Evolutionary conservation across 2,888 invertebrate genomes (phyloP).

Genomic region (Callimorpha dominula): DNA sequence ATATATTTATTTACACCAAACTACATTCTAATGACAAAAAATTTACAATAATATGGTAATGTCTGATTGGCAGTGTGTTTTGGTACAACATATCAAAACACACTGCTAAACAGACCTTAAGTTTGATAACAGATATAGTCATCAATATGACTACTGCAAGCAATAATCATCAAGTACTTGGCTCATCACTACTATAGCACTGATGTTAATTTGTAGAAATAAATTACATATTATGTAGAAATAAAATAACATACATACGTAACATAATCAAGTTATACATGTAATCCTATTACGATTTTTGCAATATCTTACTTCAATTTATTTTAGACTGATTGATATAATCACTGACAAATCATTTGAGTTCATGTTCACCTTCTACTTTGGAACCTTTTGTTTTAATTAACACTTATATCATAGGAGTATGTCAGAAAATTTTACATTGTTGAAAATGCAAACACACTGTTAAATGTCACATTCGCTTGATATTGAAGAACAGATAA

Average conservation of each 20-base stretch:
- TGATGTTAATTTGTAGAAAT: too few relatives aligned
- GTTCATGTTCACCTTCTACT: background rate
- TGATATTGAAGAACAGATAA: background rate
- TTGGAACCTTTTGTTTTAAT: background rate
- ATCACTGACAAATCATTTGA: background rate
- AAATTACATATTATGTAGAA: too few relatives aligned
- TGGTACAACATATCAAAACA: background rate
- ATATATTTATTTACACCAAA: too few relatives aligned
- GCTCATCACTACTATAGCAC: background rate
- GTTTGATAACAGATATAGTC: background rate
- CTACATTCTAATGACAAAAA: background rate
- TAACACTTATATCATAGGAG: background rate
- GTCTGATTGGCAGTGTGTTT: background rate
- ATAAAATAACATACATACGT: too few relatives aligned
- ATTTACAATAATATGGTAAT: background rate
- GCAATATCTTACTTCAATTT: too few relatives aligned
- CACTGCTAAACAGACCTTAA: too few relatives aligned
- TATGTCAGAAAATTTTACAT: background rate
- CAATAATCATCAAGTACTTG: background rate
- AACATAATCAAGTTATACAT: too few relatives aligned
- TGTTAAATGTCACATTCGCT: too few relatives aligned
- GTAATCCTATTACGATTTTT: too few relatives aligned
- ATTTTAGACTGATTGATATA: too few relatives aligned
- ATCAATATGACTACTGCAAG: background rate
- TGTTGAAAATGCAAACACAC: background rate